These are phyloP conservation scores for Solenopsis fugax DNA, from an alignment of 1,140 invertebrate genomes.

Conservation along the genomic window DNA sequence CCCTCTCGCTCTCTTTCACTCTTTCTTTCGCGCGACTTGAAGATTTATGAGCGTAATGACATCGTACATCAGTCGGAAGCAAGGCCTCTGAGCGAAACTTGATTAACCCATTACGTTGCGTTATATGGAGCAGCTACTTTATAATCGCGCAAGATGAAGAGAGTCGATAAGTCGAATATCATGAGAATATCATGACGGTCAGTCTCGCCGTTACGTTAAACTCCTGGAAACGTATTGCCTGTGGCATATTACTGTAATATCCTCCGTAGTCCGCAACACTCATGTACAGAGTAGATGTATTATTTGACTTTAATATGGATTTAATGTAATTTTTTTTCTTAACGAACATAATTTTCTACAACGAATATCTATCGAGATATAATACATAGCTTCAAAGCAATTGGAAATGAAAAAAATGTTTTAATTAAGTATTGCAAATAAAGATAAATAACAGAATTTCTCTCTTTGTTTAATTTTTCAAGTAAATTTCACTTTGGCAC, in stretches of 20 bases:
- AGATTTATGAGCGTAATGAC: constrained; percentile 62
- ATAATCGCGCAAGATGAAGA: constrained; percentile 55
- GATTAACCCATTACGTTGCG: constrained; percentile 59
- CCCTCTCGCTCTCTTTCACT: not conserved
- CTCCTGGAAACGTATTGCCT: constrained; percentile 56
- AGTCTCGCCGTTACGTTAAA: constrained; percentile 35
- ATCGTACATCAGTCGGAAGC: constrained; percentile 62
- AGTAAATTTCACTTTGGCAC: no score
- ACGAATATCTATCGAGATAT: not conserved
- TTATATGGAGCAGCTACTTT: constrained; percentile 58
- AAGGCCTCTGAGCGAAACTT: constrained; percentile 59
- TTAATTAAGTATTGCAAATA: not conserved
- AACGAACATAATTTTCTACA: not conserved
- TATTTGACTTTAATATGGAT: not conserved
- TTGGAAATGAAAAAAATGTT: not conserved
- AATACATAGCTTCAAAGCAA: not conserved
- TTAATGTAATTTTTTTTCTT: not conserved
- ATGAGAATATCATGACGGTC: constrained; percentile 50
- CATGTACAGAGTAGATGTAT: not conserved
- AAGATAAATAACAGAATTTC: not conserved
- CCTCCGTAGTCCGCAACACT: not conserved
- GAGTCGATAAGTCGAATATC: constrained; percentile 58
- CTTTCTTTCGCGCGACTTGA: constrained; percentile 12
- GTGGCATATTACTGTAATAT: constrained; percentile 38
- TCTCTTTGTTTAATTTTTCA: not conserved